These are phyloP conservation scores for Spongilla lacustris DNA, from an alignment of 37 sponge, comb jelly and placozoan species.

Conservation along the genomic window DNA sequence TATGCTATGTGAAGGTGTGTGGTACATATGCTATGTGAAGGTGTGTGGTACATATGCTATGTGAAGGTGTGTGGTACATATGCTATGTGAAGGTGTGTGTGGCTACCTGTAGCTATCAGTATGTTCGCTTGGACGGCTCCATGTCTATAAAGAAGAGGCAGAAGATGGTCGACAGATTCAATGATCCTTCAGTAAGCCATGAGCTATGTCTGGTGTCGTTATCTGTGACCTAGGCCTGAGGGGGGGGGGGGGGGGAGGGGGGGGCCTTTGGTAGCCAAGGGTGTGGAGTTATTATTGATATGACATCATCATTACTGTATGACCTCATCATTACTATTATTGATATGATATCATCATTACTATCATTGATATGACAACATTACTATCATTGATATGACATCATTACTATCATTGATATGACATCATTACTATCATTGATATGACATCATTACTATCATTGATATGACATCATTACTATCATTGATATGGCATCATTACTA, in stretches of 20 bases:
- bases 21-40: neutral
- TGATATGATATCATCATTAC: neutral
- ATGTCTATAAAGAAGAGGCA: constrained; percentile 95
- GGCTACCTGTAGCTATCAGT: constrained; percentile 68
- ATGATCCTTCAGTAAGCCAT: constrained; percentile 75
- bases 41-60: neutral
- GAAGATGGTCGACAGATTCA: constrained; percentile 97
- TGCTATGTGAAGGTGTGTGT: neutral
- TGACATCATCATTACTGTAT: neutral
- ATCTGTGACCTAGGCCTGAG: neutral
- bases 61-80: neutral
- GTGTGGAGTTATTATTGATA: neutral
- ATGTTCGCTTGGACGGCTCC: constrained; percentile 94
- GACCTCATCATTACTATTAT: neutral
- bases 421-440: no score
- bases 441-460: no score
- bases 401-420: no score
- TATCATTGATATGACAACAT: no score
- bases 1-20: neutral
- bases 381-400: no score
- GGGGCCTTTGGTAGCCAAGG: no score
- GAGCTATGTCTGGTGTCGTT: neutral
- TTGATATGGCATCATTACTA: no score
- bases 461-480: no score
- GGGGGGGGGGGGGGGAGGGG: no score